These are phyloP conservation scores for Polyommatus iphigenia DNA, from an alignment of 2,888 invertebrate genomes.

Conservation along the genomic window DNA sequence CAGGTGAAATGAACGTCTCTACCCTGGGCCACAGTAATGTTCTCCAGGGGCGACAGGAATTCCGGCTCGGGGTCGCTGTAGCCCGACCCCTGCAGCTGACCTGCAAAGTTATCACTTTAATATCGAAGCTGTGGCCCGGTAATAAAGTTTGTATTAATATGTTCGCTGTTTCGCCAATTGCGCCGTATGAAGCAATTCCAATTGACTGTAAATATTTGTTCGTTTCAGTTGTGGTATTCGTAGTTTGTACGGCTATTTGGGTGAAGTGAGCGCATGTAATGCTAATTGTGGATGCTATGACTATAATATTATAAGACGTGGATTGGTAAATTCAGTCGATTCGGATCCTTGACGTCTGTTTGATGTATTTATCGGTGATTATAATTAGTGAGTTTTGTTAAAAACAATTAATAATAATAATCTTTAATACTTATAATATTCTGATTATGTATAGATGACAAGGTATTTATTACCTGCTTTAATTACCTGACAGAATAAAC, in stretches of 20 bases:
- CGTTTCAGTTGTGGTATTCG: background rate
- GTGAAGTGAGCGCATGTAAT: background rate
- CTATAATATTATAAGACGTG: background rate
- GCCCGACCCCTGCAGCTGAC: conserved; percentile 71
- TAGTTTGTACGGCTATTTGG: background rate
- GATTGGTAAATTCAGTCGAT: no score
- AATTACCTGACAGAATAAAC: no score
- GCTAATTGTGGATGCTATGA: background rate
- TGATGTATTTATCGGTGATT: no score
- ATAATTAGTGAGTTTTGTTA: no score
- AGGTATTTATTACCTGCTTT: no score
- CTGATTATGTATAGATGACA: no score
- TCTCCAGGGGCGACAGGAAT: conserved; percentile 91
- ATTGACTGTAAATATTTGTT: conserved; percentile 28
- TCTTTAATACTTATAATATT: no score
- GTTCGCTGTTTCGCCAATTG: conserved; percentile 27
- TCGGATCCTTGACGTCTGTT: no score
- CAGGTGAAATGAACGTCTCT: conserved; percentile 94
- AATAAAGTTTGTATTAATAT: conserved; percentile 29
- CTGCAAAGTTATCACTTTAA: conserved; percentile 46
- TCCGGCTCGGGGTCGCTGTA: conserved; percentile 82
- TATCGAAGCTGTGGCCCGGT: conserved; percentile 13
- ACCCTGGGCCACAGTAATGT: conserved; percentile 91
- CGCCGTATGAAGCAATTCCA: conserved; percentile 21
- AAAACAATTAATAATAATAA: no score